phyloP scores from a whole-genome alignment of 2,797 vertebrate species.

The Sebastes cheni region DNA sequence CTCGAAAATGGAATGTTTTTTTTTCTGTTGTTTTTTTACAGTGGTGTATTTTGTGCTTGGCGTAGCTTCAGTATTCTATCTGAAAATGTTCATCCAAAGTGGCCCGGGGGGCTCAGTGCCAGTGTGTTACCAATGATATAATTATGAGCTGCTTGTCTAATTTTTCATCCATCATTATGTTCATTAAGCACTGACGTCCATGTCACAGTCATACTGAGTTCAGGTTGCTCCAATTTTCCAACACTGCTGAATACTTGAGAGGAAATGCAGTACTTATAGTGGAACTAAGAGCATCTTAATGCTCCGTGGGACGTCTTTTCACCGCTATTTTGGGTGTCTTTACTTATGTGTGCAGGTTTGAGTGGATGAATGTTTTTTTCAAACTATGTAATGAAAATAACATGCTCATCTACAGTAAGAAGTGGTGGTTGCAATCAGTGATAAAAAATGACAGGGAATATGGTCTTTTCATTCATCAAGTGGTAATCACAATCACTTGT shows the following conservation, averaged over 20 bases:
- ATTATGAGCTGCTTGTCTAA: conserved; percentile 33
- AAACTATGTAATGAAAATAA: neutral
- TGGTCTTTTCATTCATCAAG: neutral
- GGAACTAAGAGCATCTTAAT: neutral
- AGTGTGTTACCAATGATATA: conserved; percentile 25
- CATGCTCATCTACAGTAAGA: neutral
- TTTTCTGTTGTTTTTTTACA: neutral
- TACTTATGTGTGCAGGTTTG: neutral
- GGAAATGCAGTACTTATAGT: neutral
- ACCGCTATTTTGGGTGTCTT: neutral
- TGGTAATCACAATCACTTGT: conserved; percentile 2
- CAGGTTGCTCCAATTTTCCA: conserved; percentile 1
- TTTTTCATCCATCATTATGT: conserved; percentile 29
- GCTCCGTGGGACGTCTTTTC: neutral
- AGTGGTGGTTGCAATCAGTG: conserved; percentile 5
- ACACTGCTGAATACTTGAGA: neutral
- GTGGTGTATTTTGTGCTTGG: conserved; percentile 8
- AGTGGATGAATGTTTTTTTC: neutral
- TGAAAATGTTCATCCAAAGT: conserved; percentile 16
- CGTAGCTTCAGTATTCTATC: neutral
- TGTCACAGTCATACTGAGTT: conserved; percentile 11
- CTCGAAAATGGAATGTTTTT: neutral
- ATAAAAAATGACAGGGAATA: neutral
- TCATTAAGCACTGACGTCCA: conserved; percentile 20
- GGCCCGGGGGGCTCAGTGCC: conserved; percentile 3